Percentiles rank a stretch among this genome's conserved stretches.
Conservation (phyloP, 2,113 vertebrate species). For the Pachyramphus minor region DNA sequence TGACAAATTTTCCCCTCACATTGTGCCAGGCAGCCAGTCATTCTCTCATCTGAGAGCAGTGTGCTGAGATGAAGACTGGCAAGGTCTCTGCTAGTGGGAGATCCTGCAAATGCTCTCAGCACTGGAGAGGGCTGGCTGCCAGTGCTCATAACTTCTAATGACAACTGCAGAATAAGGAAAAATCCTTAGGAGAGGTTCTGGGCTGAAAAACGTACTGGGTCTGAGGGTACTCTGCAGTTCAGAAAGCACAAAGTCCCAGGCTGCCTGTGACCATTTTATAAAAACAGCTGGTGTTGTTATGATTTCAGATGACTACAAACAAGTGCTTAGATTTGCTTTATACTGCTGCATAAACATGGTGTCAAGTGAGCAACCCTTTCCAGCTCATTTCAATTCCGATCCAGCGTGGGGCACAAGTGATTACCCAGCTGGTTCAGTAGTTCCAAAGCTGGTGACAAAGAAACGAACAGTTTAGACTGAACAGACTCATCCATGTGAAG, state of each 20-base stretch:
- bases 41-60: neutral
- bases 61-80: neutral
- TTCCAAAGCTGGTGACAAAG: neutral
- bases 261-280: fast-evolving
- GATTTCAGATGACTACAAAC: neutral
- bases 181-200: neutral
- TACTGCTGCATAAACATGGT: neutral
- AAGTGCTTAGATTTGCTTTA: neutral
- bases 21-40: neutral
- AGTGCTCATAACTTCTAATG: fast-evolving
- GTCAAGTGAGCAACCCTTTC: neutral
- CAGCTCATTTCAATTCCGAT: neutral
- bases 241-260: neutral
- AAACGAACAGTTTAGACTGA: neutral
- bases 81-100: neutral
- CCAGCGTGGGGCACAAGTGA: neutral
- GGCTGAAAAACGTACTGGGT: neutral
- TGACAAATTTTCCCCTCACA: neutral
- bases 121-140: neutral
- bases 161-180: neutral
- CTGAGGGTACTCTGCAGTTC: neutral
- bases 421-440: neutral
- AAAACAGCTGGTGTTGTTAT: neutral
- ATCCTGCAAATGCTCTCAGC: neutral
- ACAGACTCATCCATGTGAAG: neutral